Base-by-base conservation (phyloP, 2,888 invertebrate species). In the Ormyrus rosae region DNA sequence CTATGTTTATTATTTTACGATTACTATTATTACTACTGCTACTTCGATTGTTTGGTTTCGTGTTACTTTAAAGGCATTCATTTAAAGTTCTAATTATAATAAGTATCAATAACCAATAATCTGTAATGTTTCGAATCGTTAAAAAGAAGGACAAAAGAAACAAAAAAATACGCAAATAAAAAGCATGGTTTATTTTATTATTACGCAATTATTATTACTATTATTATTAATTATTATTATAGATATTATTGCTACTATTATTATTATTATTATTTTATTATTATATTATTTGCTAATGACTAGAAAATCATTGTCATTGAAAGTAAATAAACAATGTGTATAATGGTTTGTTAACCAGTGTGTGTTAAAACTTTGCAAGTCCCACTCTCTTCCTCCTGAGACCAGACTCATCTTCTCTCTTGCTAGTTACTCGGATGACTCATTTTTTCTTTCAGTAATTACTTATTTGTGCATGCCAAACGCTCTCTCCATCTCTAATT, bases 311-410 rank as follows among this genome's bases (percentile, higher is more conserved):
- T 88, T 88, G 89, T 89, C 88, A 88, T 85, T 86, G 82, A 85
- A 86, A 86, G 84, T 85, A 86, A 88, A 89, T 89, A 89, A 89
- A 89, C 82, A 84, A 87, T 88, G 85, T 88, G 86, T 88, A 88
- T 87, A 87, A 85, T 88, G 87, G 88, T 88, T 89, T 87, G 85
- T 89, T 87, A 87, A 88, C 84, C 84, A 78, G 68, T 80, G 84
- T 87, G 86, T 87, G 85, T 89, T 86, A 83, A 87, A 85, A 86
- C 83, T 85, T 85, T 84, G 86, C 84, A 83, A 87, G 84, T 84
- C 85, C 86, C 80, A 81, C 48, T 34, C 34, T 34, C 34, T 82
- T 82, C 83, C 82, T 75, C 73, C 45, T 76, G 45, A 58, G 69
- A 71, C 56, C 60, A 80, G n/a, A 76, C 69, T 78, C 51, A 72